phyloP scores from a whole-genome alignment of 2,888 invertebrate species.

The Habrosyne pyritoides region DNA sequence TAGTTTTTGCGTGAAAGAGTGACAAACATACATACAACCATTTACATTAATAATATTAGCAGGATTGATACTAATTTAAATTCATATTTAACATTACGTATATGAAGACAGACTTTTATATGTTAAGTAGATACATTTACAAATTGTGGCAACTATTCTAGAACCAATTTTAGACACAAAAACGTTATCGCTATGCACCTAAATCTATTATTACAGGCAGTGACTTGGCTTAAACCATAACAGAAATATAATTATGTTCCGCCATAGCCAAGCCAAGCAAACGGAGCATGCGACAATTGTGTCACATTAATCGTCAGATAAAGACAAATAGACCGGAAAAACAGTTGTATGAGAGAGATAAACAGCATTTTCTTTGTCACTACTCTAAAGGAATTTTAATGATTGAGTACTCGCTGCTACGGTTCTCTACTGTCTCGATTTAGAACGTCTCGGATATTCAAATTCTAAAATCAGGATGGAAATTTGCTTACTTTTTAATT shows the following conservation, averaged over 20 bases:
- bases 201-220: constrained; percentile 9
- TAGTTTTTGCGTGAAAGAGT: too few relatives aligned
- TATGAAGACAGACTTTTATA: not conserved
- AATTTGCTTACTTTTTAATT: constrained; percentile 11
- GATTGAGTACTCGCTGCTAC: constrained; percentile 57
- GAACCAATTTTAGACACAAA: not conserved
- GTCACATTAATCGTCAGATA: constrained; percentile 79
- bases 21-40: too few relatives aligned
- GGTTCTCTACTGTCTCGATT: constrained; percentile 33
- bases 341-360: constrained; percentile 72
- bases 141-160: not conserved
- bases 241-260: constrained; percentile 50
- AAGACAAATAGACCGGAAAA: constrained; percentile 82
- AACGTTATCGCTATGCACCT: not conserved
- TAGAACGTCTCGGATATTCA: constrained; percentile 37
- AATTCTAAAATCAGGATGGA: constrained; percentile 35
- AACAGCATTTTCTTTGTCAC: constrained; percentile 66
- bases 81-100: too few relatives aligned
- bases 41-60: too few relatives aligned
- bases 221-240: constrained; percentile 37
- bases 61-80: too few relatives aligned
- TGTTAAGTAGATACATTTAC: not conserved
- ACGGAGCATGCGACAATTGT: constrained; percentile 76
- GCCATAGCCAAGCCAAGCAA: constrained; percentile 60
- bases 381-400: constrained; percentile 70